A percentile compares a stretch with the other conserved stretches of the same genome.
Evolutionary conservation across 2,113 vertebrate genomes (phyloP).

Genomic region (Lamprologus callipterus): DNA sequence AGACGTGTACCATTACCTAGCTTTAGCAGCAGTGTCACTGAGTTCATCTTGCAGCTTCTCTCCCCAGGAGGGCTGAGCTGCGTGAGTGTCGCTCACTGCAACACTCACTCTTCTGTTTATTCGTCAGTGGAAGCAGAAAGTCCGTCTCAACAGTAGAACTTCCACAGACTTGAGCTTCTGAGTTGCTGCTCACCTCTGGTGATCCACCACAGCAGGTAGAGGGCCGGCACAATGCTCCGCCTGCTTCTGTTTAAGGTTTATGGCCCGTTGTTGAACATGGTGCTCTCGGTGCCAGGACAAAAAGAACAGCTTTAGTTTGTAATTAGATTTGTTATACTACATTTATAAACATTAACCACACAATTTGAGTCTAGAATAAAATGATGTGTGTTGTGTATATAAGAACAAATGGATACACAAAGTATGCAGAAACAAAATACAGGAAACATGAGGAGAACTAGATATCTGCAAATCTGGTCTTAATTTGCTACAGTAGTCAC

Average conservation of each 20-base stretch:
- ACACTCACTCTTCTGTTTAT: not conserved
- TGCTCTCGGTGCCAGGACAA: no score
- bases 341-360: not conserved
- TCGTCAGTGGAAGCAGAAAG: not conserved
- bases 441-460: not conserved
- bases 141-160: not conserved
- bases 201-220: not conserved
- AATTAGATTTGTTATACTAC: not conserved
- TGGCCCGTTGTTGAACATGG: not conserved
- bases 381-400: not conserved
- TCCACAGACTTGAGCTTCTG: not conserved
- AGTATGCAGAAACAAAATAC: not conserved
- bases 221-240: accelerated
- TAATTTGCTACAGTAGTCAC: not conserved
- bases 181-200: not conserved
- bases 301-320: not conserved
- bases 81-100: not conserved
- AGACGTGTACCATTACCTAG: not conserved
- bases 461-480: not conserved
- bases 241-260: not conserved
- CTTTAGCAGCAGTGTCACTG: not conserved
- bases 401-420: not conserved
- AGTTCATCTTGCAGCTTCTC: not conserved
- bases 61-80: not conserved
- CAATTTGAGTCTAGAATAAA: not conserved